Conservation (phyloP, 2,113 vertebrate genomes). For the Muscicapa adusta region DNA sequence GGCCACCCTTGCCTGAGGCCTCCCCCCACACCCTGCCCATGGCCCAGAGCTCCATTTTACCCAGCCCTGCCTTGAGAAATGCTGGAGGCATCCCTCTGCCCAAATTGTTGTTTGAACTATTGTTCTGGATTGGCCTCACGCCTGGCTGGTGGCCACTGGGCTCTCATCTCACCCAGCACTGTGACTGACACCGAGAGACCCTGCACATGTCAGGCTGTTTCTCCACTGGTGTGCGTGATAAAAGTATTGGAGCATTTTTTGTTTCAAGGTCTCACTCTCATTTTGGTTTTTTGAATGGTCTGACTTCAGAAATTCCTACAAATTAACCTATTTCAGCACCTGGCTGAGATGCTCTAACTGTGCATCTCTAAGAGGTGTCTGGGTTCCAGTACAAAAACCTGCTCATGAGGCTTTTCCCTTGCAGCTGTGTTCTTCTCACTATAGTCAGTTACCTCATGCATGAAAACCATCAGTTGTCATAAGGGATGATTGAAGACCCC, state of each 20-base stretch:
- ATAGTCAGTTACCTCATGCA: neutral
- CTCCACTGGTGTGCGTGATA: neutral
- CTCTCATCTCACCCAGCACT: neutral
- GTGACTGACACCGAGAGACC: neutral
- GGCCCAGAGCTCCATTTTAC: neutral
- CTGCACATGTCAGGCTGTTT: accelerated
- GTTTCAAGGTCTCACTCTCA: neutral
- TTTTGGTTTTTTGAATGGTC: neutral
- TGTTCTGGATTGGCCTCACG: neutral
- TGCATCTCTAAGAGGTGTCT: neutral
- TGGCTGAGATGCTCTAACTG: neutral
- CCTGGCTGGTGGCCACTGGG: neutral
- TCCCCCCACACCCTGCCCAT: neutral
- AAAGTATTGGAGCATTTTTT: neutral
- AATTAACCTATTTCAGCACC: neutral
- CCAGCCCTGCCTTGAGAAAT: neutral
- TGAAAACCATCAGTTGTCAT: neutral
- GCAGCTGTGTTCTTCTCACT: neutral
- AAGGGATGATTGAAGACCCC: neutral
- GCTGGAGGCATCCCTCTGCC: neutral
- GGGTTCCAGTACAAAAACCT: neutral
- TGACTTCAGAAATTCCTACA: neutral
- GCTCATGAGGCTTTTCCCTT: neutral
- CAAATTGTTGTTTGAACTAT: neutral
- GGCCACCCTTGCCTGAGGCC: neutral